These are phyloP conservation scores for Halocynthia aurantium DNA, from an alignment of 23 tunicate species.

Conservation along the genomic window DNA sequence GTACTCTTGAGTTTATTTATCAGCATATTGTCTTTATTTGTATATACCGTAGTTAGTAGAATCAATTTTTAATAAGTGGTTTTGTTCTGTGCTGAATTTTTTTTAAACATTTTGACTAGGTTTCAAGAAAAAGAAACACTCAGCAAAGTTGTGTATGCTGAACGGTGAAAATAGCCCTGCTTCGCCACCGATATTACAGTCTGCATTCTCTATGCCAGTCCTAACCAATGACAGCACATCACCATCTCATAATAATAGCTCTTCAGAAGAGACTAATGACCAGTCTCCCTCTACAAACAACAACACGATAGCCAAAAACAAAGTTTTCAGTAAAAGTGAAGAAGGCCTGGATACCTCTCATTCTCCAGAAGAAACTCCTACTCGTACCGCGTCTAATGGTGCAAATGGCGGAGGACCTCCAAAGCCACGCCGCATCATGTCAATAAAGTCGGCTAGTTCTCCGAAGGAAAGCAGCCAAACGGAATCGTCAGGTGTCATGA, in stretches of 20 bases:
- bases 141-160: too few relatives aligned
- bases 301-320: conserved; percentile 31
- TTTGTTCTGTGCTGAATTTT: too few relatives aligned
- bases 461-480: not conserved
- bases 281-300: conserved; percentile 20
- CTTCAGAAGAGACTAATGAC: conserved; percentile 3
- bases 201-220: conserved; percentile 60
- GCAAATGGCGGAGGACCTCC: conserved; percentile 39
- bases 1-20: too few relatives aligned
- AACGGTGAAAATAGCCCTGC: too few relatives aligned
- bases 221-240: conserved; percentile 30
- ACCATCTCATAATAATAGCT: conserved; percentile 6
- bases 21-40: too few relatives aligned
- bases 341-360: conserved; percentile 28
- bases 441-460: not conserved
- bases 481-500: not conserved
- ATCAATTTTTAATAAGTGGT: too few relatives aligned
- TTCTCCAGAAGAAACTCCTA: not conserved
- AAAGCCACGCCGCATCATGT: conserved; percentile 54
- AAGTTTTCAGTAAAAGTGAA: conserved; percentile 43
- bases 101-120: too few relatives aligned
- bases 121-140: too few relatives aligned
- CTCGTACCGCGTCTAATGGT: conserved; percentile 30
- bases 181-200: conserved; percentile 40
- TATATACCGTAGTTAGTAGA: too few relatives aligned